phyloP scores from a whole-genome alignment of 1,140 invertebrate species.

The Hetaerina americana region DNA sequence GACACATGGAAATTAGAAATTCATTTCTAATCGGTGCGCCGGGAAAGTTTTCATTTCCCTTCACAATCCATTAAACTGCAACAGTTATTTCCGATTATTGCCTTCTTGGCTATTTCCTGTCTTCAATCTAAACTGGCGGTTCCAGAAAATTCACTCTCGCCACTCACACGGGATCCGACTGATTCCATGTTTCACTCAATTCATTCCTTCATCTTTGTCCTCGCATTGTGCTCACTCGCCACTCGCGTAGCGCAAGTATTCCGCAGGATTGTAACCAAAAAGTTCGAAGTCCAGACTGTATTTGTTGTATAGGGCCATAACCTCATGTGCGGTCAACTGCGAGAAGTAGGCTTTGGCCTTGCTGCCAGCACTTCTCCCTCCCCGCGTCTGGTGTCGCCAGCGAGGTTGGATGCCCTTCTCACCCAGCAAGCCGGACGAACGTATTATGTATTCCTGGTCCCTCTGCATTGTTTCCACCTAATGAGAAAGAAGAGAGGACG shows the following conservation, averaged over 20 bases:
- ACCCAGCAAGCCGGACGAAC: constrained; percentile 39
- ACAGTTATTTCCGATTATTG: no score
- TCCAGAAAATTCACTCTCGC: no score
- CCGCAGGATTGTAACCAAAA: constrained; percentile 33
- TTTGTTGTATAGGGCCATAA: constrained; percentile 48
- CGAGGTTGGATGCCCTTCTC: constrained; percentile 29
- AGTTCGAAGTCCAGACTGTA: constrained; percentile 59
- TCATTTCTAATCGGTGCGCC: no score
- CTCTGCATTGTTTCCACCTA: constrained; percentile 54
- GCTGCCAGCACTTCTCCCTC: constrained; percentile 20
- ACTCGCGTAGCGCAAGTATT: constrained; percentile 26
- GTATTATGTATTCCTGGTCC: constrained; percentile 53
- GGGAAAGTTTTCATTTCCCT: no score
- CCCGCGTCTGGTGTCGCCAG: constrained; percentile 28
- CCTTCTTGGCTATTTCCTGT: no score
- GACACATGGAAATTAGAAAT: no score
- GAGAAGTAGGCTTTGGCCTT: constrained; percentile 42
- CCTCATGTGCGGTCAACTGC: constrained; percentile 40
- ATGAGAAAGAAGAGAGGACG: not conserved
- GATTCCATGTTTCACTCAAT: no score
- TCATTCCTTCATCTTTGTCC: no score
- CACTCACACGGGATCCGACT: no score
- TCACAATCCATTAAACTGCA: no score
- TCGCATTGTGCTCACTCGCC: no score
- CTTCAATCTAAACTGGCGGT: no score